Percentiles rank a stretch among this genome's conserved stretches.
phyloP scores from a whole-genome alignment of 2,888 invertebrate species.

The Eudemis profundana region DNA sequence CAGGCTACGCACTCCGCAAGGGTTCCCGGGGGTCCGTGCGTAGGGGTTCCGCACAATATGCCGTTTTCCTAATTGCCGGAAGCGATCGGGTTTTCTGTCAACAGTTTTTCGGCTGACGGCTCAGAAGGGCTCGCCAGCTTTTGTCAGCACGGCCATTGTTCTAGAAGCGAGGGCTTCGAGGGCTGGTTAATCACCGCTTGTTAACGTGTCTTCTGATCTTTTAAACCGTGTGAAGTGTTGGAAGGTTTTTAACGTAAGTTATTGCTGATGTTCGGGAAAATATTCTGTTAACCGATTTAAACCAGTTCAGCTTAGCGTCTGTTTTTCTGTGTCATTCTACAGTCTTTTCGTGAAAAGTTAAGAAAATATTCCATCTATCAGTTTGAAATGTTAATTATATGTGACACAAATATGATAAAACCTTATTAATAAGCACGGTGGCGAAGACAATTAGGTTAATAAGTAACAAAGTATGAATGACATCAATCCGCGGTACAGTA shows the following conservation, averaged over 20 bases:
- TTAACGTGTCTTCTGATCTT: slow-evolving; percentile 39
- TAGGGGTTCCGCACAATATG: slow-evolving; percentile 7
- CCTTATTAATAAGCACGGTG: too few species aligned
- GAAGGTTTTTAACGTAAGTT: background rate
- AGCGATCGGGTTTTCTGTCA: slow-evolving; percentile 52
- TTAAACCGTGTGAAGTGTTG: slow-evolving; percentile 1
- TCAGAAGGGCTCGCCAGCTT: slow-evolving; percentile 30
- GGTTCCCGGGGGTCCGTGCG: background rate
- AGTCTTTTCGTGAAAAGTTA: too few species aligned
- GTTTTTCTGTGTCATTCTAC: too few species aligned
- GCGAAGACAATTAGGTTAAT: too few species aligned
- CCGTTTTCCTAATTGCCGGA: slow-evolving; percentile 52
- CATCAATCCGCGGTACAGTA: too few species aligned
- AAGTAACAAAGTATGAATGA: too few species aligned
- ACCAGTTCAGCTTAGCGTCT: too few species aligned
- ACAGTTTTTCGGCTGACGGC: slow-evolving; percentile 52
- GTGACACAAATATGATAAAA: too few species aligned
- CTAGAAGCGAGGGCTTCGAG: background rate
- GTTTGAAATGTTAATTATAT: too few species aligned
- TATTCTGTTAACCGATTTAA: too few species aligned
- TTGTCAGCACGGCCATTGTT: slow-evolving; percentile 36
- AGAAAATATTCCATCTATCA: too few species aligned
- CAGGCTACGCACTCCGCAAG: background rate
- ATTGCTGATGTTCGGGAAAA: too few species aligned
- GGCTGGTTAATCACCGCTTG: slow-evolving; percentile 11